Percentiles rank a stretch among this genome's conserved stretches.
Conservation (phyloP, 2,888 invertebrate genomes). For the Brenthis daphne region DNA sequence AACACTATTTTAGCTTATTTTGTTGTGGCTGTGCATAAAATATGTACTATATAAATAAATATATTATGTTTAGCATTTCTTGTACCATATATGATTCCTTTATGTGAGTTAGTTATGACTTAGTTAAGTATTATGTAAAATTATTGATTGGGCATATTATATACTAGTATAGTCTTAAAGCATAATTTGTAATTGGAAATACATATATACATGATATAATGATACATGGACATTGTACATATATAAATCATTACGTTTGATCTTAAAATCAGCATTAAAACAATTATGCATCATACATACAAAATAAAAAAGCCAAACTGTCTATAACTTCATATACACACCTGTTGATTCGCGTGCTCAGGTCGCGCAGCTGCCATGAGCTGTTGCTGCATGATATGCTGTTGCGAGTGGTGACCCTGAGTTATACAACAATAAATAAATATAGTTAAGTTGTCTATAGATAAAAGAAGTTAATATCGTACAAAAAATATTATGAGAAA, state of each 20-base stretch:
- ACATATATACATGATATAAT: no score
- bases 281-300: not conserved
- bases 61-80: no score
- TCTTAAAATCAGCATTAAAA: not conserved
- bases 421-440: constrained; percentile 34
- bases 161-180: no score
- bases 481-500: no score
- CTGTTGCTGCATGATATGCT: constrained; percentile 80
- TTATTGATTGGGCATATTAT: no score
- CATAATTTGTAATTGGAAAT: no score
- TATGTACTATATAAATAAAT: not conserved
- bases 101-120: no score
- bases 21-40: constrained; percentile 5
- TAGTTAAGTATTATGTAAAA: no score
- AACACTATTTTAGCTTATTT: constrained; percentile 5
- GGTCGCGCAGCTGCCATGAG: constrained; percentile 67
- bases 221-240: no score
- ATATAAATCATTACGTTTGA: no score
- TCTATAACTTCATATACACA: constrained; percentile 38
- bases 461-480: not conserved
- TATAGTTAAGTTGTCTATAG: not conserved
- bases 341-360: constrained; percentile 76
- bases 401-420: constrained; percentile 77
- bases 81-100: no score
- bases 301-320: constrained; percentile 1